Base-by-base conservation (phyloP, 2,113 vertebrate species). In the Sander lucioperca region DNA sequence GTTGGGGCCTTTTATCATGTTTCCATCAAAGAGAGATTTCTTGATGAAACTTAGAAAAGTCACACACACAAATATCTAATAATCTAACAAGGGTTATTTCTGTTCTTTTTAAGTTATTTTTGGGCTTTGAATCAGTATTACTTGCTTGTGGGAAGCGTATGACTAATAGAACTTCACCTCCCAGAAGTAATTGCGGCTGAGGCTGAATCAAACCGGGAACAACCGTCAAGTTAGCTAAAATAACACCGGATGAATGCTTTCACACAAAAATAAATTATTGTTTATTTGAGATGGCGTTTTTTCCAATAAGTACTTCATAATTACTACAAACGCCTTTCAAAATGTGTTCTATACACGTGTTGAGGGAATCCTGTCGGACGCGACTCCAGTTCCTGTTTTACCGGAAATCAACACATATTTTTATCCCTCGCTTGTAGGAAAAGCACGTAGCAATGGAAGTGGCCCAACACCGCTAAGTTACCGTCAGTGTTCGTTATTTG, bases 91-190 rank as follows among this genome's bases (percentile, higher is more conserved):
- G 30, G 33, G 33, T 33, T 33, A 33, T 33, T 6, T 64, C 19
- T 43, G 61, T 43, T n/a, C 62, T 9, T 43, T 39, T 33, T 33
- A 33, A 5, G 30, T 33, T 33, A 33, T 33, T 33, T 33, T 39
- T 1, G 62, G 39, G 33, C 14, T n/a, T 23, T 48, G 11, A 53
- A 33, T 33, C 2, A 48, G 25, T 48, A 27, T 25, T 48, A 48
- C 43, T 7, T 63, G 11, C 36, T 0, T 13, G 23, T 6, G 47
- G 4, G 2, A 25, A 50, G 45, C 19, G 1, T 25, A 66, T 53
- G 25, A 8, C 12, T 19, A 0, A 30, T n/a, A 74, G 5, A 79
- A 90, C 87, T 79, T 3, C 54, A 88, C 0, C 2, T 92, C 89
- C 90, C 88, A 88, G 47, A 70, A 61, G 61, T 0, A 2, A 2